phyloP scores from a whole-genome alignment of 1,140 invertebrate genomes.

The Drosophila equinoxialis region DNA sequence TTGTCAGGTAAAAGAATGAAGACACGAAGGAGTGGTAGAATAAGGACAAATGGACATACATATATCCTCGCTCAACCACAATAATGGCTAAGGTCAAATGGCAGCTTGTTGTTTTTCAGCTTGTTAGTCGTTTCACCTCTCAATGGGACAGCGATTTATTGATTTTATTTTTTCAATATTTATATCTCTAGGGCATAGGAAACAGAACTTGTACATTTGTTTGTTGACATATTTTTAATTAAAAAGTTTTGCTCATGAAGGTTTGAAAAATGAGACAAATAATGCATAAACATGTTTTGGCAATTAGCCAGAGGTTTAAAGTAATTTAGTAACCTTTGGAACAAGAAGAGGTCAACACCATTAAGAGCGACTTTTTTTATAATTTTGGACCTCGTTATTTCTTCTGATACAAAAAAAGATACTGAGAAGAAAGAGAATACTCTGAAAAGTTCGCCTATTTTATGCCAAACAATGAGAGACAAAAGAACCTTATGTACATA shows the following conservation, averaged over 20 bases:
- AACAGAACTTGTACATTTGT: constrained; percentile 21
- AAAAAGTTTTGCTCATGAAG: constrained; percentile 37
- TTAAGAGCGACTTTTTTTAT: no score
- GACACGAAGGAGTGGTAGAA: not conserved
- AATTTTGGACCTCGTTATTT: no score
- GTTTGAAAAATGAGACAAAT: constrained; percentile 21
- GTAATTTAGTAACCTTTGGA: not conserved
- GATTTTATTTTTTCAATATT: constrained; percentile 29
- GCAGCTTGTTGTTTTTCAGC: constrained; percentile 18
- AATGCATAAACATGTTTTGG: constrained; percentile 16
- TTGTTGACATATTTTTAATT: constrained; percentile 50
- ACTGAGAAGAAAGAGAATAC: no score
- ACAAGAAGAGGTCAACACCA: no score
- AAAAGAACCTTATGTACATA: no score
- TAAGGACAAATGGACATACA: constrained; percentile 20
- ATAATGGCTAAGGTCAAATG: constrained; percentile 39
- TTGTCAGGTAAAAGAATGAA: constrained; percentile 33
- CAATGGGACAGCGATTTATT: constrained; percentile 34
- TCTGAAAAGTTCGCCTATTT: no score
- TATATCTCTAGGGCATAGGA: constrained; percentile 11
- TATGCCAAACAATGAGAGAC: no score
- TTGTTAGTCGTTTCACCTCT: constrained; percentile 34
- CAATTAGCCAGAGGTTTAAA: constrained; percentile 18
- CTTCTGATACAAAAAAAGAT: no score
- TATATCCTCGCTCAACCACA: not conserved